phyloP scores from a whole-genome alignment of 1,140 invertebrate genomes.

The Ptiloglossa arizonensis region DNA sequence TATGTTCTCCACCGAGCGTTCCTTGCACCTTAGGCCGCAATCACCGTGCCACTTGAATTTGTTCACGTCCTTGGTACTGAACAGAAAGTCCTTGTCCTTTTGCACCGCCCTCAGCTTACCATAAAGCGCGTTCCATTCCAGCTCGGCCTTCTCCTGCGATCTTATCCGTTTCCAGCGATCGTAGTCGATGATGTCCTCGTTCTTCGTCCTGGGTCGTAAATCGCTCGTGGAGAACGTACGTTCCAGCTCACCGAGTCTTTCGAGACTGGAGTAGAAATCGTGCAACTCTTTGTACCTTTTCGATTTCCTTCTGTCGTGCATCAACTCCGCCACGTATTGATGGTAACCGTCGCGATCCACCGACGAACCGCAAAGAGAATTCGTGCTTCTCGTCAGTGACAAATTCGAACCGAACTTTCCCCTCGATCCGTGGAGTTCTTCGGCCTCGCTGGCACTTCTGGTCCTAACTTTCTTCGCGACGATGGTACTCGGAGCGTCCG shows the following conservation, averaged over 20 bases:
- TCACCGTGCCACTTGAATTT: conserved; percentile 89
- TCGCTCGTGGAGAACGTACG: conserved; percentile 87
- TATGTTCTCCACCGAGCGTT: conserved; percentile 93
- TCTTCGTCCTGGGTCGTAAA: conserved; percentile 86
- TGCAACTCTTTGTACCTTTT: conserved; percentile 92
- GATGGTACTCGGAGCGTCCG: conserved; percentile 58
- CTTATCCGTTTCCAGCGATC: conserved; percentile 92
- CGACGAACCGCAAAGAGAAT: conserved; percentile 78
- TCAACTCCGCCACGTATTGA: conserved; percentile 87
- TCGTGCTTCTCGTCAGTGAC: conserved; percentile 78
- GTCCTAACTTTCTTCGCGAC: conserved; percentile 80
- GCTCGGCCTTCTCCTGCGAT: conserved; percentile 90
- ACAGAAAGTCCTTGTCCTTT: conserved; percentile 92
- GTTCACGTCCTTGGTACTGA: conserved; percentile 87
- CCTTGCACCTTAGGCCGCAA: conserved; percentile 89
- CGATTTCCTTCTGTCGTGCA: conserved; percentile 88
- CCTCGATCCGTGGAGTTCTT: conserved; percentile 59
- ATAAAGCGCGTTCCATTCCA: conserved; percentile 90
- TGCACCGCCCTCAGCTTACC: conserved; percentile 90
- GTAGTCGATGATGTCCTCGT: conserved; percentile 92
- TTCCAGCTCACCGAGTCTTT: conserved; percentile 92
- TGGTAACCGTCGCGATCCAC: conserved; percentile 85
- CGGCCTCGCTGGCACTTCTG: conserved; percentile 85
- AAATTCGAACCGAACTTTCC: conserved; percentile 73
- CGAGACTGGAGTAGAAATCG: conserved; percentile 92